Evolutionary conservation across 2,797 vertebrate genomes (phyloP), one percentile per base, ranked within the genome.

Genomic region (Coendou prehensilis): DNA sequence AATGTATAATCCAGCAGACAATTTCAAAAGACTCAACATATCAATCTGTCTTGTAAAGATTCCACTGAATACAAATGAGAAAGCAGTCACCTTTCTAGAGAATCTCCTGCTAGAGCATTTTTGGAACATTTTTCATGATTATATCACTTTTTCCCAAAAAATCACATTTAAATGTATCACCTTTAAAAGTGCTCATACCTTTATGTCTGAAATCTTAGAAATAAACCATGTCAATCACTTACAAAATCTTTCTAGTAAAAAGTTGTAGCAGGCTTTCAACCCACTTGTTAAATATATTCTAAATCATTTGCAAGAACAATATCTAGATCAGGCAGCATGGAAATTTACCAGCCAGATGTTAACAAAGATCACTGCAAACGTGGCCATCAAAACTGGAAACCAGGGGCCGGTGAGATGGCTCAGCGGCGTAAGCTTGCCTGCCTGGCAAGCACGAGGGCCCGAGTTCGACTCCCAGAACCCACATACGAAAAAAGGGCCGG

Each of bases 11-110:
- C 50, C 56, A 57, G 33, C 78, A 84, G 63, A 78, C 69, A 94
- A 79, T 93, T 95, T 89, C 56, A 86, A 73, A 92, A 83, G 61
- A 79, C 64, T 63, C 45, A 57, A 85, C 61, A 2, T 61, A 84
- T 76, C 73, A 57, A 41, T n/a, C 82, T 63, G 50, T 75, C 50
- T 41, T 15, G 0, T 67, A 41, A 80, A 94, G 41, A 75, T 82
- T 47, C 18, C 71, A 75, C 61, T 90, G 71, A 78, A 95, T n/a
- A 33, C 61, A 47, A 54, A 76, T 15, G 9, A 90, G 45, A 84
- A 94, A 61, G 45, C 18, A 17, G 15, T 50, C n/a, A 56, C 61
- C 92, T 63, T 75, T 75, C 63, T 79, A 30, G 45, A 94, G 82
- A 41, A 84, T 63, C 3, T 79, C 45, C 15, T 92, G 33, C 71